These are phyloP conservation scores for Megaleporinus macrocephalus DNA, from an alignment of 2,113 vertebrate species.

Conservation along the genomic window DNA sequence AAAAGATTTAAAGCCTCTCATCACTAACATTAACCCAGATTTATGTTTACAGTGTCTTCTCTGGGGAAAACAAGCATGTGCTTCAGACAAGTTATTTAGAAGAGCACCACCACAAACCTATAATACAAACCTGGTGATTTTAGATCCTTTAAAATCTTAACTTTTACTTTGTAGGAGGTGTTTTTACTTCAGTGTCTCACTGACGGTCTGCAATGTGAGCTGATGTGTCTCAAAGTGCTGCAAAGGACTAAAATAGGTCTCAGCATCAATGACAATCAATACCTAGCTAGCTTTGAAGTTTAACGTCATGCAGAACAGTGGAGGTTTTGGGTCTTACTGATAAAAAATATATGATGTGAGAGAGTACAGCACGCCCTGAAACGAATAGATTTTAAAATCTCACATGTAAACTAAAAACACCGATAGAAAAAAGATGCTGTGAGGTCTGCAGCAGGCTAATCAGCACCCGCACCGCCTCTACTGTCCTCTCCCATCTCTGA, in stretches of 20 bases:
- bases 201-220: constrained; percentile 9
- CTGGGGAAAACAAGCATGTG: not conserved
- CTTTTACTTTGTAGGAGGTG: not conserved
- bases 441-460: not conserved
- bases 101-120: not conserved
- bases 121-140: too few species aligned
- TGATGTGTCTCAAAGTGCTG: constrained; percentile 21
- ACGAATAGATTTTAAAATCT: not conserved
- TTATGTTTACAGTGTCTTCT: not conserved
- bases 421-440: constrained; percentile 3
- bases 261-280: constrained; percentile 41
- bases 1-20: not conserved
- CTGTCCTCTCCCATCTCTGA: too few species aligned
- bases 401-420: not conserved
- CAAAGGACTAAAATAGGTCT: constrained; percentile 41
- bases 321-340: not conserved
- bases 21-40: too few species aligned
- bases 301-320: constrained; percentile 4
- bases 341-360: not conserved
- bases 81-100: not conserved
- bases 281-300: constrained; percentile 24
- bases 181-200: too few species aligned
- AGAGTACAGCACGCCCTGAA: not conserved
- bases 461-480: not conserved
- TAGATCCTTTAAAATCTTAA: not conserved